phyloP scores from a whole-genome alignment of 92 coral and sea anemone species.

The Montipora capitata region DNA sequence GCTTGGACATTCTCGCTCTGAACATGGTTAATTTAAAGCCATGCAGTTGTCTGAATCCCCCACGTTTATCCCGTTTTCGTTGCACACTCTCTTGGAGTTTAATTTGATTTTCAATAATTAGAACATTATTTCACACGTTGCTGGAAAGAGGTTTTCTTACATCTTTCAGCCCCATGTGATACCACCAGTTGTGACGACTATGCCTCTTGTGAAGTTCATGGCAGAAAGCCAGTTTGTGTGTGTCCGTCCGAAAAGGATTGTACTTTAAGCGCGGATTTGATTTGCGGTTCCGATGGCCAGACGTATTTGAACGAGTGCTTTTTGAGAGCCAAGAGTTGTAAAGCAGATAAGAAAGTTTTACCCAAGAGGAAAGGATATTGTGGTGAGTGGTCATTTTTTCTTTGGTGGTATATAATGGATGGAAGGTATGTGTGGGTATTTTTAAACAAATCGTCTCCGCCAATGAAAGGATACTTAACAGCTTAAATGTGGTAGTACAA shows the following conservation, averaged over 20 bases:
- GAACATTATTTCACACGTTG: too few relatives aligned
- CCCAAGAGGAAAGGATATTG: slow-evolving; percentile 84
- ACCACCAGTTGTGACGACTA: slow-evolving; percentile 68
- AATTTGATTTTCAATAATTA: too few relatives aligned
- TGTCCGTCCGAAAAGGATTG: slow-evolving; percentile 86
- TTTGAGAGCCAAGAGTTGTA: slow-evolving; percentile 89
- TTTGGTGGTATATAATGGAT: too few relatives aligned
- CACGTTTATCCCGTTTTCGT: too few relatives aligned
- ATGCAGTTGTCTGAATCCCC: too few relatives aligned
- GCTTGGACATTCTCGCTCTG: too few relatives aligned
- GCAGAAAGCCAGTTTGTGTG: slow-evolving; percentile 77
- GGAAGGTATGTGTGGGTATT: too few relatives aligned
- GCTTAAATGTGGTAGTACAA: too few relatives aligned
- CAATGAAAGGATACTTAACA: too few relatives aligned
- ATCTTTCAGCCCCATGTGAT: slow-evolving; percentile 77
- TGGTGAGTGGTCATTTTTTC: slow-evolving; percentile 70
- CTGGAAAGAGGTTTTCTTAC: neutral
- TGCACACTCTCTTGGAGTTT: too few relatives aligned
- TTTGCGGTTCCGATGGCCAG: slow-evolving; percentile 94
- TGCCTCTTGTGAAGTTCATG: slow-evolving; percentile 75
- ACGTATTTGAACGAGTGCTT: slow-evolving; percentile 90
- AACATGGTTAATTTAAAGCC: too few relatives aligned
- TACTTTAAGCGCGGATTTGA: slow-evolving; percentile 78
- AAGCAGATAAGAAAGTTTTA: slow-evolving; percentile 66
- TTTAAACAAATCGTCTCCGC: too few relatives aligned